Conservation (phyloP, 1,140 invertebrate genomes). For the Cylas formicarius region DNA sequence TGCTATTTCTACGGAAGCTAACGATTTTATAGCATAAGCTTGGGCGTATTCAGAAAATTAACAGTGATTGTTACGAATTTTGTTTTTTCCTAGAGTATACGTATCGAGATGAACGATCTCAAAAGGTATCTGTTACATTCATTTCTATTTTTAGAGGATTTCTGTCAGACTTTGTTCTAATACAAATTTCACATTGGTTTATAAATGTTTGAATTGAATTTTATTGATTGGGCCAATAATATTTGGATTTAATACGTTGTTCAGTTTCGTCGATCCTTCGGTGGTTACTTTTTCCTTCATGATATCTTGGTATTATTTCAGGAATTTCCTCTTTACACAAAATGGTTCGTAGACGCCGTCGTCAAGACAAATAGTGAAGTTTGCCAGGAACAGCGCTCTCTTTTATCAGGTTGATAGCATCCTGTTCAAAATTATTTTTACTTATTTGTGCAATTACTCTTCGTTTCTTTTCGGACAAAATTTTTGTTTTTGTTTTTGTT, state of each 20-base stretch:
- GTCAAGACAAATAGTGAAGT: slow-evolving; percentile 7
- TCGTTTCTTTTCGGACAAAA: slow-evolving; percentile 17
- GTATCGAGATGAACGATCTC: too few relatives aligned
- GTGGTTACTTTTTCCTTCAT: slow-evolving; percentile 6
- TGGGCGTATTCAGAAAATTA: slow-evolving; percentile 23
- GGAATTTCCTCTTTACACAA: slow-evolving; percentile 1
- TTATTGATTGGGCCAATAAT: too few relatives aligned
- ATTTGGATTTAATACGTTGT: slow-evolving; percentile 7
- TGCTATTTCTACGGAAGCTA: slow-evolving; percentile 4
- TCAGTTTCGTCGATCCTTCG: slow-evolving; percentile 6
- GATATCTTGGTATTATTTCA: slow-evolving; percentile 8
- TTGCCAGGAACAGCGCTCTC: not conserved
- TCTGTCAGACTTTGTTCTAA: too few relatives aligned
- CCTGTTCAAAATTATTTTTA: slow-evolving; percentile 8
- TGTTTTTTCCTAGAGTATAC: too few relatives aligned
- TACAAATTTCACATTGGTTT: too few relatives aligned
- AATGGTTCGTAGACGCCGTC: slow-evolving; percentile 3
- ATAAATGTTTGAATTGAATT: slow-evolving; percentile 17
- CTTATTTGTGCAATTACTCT: slow-evolving; percentile 6
- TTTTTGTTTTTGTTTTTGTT: slow-evolving; percentile 11
- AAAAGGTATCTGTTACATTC: slow-evolving; percentile 17
- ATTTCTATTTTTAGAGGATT: too few relatives aligned
- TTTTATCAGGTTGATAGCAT: slow-evolving; percentile 12
- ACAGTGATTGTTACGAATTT: too few relatives aligned
- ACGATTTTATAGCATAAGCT: slow-evolving; percentile 10